phyloP scores from a whole-genome alignment of 2,113 vertebrate genomes.

The Trochalopteron elliotii region DNA sequence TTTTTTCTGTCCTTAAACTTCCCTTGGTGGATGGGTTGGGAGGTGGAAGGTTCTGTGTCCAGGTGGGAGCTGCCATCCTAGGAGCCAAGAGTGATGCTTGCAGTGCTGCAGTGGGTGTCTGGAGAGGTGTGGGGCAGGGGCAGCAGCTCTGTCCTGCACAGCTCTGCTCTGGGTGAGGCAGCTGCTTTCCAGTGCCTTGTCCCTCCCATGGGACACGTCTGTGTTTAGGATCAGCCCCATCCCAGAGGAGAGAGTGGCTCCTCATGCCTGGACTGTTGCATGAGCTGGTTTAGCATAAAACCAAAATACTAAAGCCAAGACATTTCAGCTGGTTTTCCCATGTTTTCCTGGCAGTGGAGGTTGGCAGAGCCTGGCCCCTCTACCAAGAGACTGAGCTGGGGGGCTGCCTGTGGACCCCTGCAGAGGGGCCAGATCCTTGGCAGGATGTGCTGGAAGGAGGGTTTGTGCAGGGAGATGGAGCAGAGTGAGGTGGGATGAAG shows the following conservation, averaged over 20 bases:
- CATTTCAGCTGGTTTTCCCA: not conserved
- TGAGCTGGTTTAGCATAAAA: not conserved
- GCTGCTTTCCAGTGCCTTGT: slow-evolving; percentile 70
- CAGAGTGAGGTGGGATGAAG: rapidly evolving
- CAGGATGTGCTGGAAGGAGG: not conserved
- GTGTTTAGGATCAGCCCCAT: not conserved
- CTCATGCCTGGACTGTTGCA: not conserved
- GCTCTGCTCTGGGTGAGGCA: not conserved
- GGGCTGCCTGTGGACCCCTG: not conserved
- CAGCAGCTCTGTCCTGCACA: not conserved
- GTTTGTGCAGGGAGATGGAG: not conserved
- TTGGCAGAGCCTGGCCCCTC: not conserved
- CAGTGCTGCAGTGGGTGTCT: not conserved
- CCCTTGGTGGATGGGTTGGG: not conserved
- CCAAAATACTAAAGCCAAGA: slow-evolving; percentile 1
- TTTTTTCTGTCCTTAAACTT: not conserved
- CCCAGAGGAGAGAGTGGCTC: not conserved
- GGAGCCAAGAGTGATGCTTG: not conserved
- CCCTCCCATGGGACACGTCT: not conserved
- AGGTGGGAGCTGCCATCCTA: not conserved
- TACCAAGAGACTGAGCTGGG: not conserved
- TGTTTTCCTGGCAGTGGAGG: not conserved
- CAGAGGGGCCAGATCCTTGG: rapidly evolving
- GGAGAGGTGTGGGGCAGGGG: not conserved
- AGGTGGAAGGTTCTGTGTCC: not conserved